These are phyloP conservation scores for Matsumurasca onukii DNA, from an alignment of 1,140 invertebrate genomes.

Conservation along the genomic window DNA sequence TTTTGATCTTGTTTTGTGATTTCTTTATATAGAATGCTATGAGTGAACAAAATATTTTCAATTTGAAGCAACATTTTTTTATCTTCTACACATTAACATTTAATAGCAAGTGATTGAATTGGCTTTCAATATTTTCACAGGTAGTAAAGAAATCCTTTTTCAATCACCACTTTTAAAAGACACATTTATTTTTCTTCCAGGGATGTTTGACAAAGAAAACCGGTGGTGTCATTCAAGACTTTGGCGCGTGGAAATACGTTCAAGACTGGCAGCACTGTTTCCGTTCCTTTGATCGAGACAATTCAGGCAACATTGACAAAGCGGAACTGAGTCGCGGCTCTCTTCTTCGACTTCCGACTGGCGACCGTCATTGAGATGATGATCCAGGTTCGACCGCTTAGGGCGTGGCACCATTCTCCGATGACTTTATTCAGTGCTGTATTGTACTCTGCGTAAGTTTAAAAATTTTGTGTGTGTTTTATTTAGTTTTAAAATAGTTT, in stretches of 20 bases:
- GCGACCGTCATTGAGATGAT: slow-evolving; percentile 80
- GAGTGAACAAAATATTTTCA: too few relatives aligned
- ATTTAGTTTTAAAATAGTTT: background rate
- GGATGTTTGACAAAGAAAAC: slow-evolving; percentile 93
- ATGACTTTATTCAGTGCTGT: slow-evolving; percentile 98
- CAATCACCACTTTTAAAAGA: too few relatives aligned
- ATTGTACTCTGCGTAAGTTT: slow-evolving; percentile 87
- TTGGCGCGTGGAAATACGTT: slow-evolving; percentile 96
- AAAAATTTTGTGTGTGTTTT: background rate
- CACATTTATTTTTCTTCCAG: slow-evolving; percentile 28
- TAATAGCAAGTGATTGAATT: too few relatives aligned
- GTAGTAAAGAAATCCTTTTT: too few relatives aligned
- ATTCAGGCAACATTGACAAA: slow-evolving; percentile 92
- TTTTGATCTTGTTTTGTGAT: too few relatives aligned
- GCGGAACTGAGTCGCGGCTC: slow-evolving; percentile 85
- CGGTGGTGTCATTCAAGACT: slow-evolving; percentile 94
- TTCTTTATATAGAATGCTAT: too few relatives aligned
- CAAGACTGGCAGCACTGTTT: slow-evolving; percentile 98
- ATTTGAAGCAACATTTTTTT: too few relatives aligned
- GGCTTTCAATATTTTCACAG: too few relatives aligned
- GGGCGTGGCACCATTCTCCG: slow-evolving; percentile 85
- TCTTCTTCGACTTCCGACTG: slow-evolving; percentile 92
- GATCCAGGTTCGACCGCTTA: slow-evolving; percentile 90
- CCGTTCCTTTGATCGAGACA: slow-evolving; percentile 90
- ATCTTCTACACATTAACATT: too few relatives aligned